phyloP scores from a whole-genome alignment of 1,140 invertebrate species.

The Parasteatoda tepidariorum region DNA sequence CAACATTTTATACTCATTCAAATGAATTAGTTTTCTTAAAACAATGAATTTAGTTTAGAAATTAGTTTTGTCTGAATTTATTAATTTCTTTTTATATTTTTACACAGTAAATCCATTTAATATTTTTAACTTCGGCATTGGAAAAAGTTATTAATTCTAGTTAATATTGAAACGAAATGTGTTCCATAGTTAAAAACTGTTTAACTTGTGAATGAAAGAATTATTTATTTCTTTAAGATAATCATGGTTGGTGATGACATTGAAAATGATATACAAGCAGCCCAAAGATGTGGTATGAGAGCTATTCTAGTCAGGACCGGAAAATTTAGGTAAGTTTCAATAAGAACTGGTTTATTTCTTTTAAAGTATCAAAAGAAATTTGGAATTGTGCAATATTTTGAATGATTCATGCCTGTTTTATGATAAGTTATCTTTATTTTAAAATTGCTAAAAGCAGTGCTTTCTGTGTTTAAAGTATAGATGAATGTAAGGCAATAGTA shows the following conservation, averaged over 20 bases:
- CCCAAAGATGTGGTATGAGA: slow-evolving; percentile 71
- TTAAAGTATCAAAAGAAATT: background rate
- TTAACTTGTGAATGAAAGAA: background rate
- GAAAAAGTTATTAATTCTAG: too few relatives aligned
- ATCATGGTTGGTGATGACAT: slow-evolving; percentile 74
- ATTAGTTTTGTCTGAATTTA: background rate
- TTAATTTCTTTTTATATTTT: background rate
- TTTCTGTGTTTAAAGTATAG: too few relatives aligned
- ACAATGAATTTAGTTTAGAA: background rate
- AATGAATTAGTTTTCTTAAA: slow-evolving; percentile 17
- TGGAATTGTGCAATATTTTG: too few relatives aligned
- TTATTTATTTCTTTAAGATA: slow-evolving; percentile 27
- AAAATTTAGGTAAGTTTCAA: slow-evolving; percentile 70
- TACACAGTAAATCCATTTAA: too few relatives aligned
- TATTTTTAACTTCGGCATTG: too few relatives aligned
- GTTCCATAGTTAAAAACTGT: too few relatives aligned
- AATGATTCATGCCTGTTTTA: too few relatives aligned
- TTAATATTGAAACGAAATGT: too few relatives aligned
- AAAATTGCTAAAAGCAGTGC: too few relatives aligned
- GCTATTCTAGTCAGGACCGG: slow-evolving; percentile 75
- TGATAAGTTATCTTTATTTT: too few relatives aligned
- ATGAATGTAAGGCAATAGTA: too few relatives aligned
- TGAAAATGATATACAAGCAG: slow-evolving; percentile 73
- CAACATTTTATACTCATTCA: slow-evolving; percentile 53
- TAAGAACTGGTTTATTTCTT: background rate